Conservation (phyloP, 2,888 invertebrate genomes). For the Keiferia lycopersicella region DNA sequence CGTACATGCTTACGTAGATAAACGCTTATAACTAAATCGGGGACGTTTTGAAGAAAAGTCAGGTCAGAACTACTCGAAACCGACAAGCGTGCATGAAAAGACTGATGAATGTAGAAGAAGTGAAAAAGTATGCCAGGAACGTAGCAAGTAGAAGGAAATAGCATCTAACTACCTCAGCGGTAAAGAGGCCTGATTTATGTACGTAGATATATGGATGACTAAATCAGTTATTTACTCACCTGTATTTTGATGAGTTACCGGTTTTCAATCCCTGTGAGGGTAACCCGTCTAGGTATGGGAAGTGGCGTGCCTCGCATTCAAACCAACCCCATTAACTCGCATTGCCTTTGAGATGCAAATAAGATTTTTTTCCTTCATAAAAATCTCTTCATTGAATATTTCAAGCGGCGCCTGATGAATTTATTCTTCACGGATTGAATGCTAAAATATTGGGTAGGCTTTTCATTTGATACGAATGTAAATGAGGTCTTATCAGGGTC, state of each 20-base stretch:
- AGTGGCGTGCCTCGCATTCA: conserved; percentile 71
- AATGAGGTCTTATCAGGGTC: conserved; percentile 24
- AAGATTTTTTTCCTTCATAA: conserved; percentile 68
- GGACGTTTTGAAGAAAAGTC: no score
- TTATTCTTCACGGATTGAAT: conserved; percentile 59
- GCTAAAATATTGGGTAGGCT: conserved; percentile 35
- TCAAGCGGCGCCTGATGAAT: conserved; percentile 65
- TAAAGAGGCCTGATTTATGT: no score
- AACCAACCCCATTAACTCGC: conserved; percentile 71
- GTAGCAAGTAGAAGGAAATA: no score
- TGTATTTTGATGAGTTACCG: conserved; percentile 47
- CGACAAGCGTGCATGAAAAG: no score
- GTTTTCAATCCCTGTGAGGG: conserved; percentile 54
- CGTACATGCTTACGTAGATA: no score
- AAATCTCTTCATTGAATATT: conserved; percentile 77
- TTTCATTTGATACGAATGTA: conserved; percentile 23
- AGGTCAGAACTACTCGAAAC: no score
- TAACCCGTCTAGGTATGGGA: conserved; percentile 55
- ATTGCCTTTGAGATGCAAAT: conserved; percentile 79
- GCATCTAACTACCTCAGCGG: no score
- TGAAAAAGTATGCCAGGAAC: no score
- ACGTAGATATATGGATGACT: no score
- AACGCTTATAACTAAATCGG: no score
- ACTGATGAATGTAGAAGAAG: no score
- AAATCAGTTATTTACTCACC: conserved; percentile 12